These are phyloP conservation scores for Bimastos eiseni DNA, from an alignment of 2,888 invertebrate species.

Conservation along the genomic window DNA sequence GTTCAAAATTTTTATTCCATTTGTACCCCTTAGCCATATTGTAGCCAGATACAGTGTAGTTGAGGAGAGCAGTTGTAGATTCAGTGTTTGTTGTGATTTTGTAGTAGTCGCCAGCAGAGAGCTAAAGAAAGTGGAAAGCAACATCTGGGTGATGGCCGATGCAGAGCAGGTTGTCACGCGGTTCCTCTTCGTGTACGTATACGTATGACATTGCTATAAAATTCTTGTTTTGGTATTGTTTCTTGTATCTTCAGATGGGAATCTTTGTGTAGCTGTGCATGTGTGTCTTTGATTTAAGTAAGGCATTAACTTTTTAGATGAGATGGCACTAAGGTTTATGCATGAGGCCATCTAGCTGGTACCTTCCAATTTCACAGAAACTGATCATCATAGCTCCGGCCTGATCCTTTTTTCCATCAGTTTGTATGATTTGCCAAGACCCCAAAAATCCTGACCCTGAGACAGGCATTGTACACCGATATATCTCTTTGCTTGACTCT, in stretches of 20 bases:
- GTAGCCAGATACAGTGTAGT: neutral
- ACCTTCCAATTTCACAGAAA: neutral
- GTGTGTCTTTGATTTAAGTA: neutral
- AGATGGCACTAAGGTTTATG: neutral
- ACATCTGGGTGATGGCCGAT: conserved; percentile 54
- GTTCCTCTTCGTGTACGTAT: conserved; percentile 59
- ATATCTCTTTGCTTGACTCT: too few relatives aligned
- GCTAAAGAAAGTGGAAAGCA: conserved; percentile 48
- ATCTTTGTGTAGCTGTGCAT: neutral
- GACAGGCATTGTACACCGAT: too few relatives aligned
- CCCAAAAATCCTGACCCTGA: too few relatives aligned
- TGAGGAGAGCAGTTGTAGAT: neutral
- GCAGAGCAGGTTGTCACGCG: conserved; percentile 55
- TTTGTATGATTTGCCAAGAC: too few relatives aligned
- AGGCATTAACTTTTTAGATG: neutral
- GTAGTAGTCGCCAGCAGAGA: conserved; percentile 49
- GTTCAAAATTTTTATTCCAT: too few relatives aligned
- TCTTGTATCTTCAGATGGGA: neutral
- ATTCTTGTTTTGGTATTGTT: too few relatives aligned
- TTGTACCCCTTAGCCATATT: too few relatives aligned
- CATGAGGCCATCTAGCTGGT: neutral
- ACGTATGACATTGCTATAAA: neutral
- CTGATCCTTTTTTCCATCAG: too few relatives aligned
- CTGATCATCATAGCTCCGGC: too few relatives aligned
- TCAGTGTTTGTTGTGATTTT: conserved; percentile 28